Percentiles rank a stretch among this genome's conserved stretches.
phyloP scores from a whole-genome alignment of 1,140 invertebrate genomes.

The Papilio polytes region DNA sequence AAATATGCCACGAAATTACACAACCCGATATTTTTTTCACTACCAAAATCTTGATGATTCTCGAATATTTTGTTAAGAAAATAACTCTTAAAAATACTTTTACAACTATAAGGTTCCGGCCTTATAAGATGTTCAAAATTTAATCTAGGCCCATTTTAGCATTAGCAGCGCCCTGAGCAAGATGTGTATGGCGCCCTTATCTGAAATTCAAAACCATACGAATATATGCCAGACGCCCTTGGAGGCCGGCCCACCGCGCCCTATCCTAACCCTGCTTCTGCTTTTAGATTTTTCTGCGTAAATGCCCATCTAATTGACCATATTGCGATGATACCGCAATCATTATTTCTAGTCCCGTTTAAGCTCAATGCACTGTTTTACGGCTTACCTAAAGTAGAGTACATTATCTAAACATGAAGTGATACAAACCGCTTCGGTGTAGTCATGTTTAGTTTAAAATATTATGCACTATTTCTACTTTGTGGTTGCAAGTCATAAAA shows the following conservation, averaged over 20 bases:
- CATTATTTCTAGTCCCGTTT: neutral
- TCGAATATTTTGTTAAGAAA: neutral
- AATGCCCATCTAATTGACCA: no score
- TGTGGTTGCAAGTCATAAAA: conserved; percentile 5
- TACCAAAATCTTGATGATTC: neutral
- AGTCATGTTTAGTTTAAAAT: conserved; percentile 3
- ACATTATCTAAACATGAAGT: conserved; percentile 25
- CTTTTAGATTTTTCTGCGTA: no score
- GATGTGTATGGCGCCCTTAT: no score
- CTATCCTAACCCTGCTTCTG: neutral
- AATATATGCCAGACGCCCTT: no score
- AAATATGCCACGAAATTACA: conserved; percentile 39
- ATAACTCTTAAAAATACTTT: no score
- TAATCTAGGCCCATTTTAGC: no score
- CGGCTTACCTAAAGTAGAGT: neutral
- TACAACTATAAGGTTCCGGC: no score
- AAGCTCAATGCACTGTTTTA: neutral
- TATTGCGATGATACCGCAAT: neutral
- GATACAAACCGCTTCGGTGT: conserved; percentile 15
- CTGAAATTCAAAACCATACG: no score
- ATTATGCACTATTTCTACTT: neutral
- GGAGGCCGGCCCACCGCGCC: no score
- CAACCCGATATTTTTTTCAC: conserved; percentile 6
- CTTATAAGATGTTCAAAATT: no score
- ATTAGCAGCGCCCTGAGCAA: no score